A percentile compares a stretch with the other conserved stretches of the same genome.
phyloP scores from a whole-genome alignment of 2,797 vertebrate species.

The Myripristis jacobus region DNA sequence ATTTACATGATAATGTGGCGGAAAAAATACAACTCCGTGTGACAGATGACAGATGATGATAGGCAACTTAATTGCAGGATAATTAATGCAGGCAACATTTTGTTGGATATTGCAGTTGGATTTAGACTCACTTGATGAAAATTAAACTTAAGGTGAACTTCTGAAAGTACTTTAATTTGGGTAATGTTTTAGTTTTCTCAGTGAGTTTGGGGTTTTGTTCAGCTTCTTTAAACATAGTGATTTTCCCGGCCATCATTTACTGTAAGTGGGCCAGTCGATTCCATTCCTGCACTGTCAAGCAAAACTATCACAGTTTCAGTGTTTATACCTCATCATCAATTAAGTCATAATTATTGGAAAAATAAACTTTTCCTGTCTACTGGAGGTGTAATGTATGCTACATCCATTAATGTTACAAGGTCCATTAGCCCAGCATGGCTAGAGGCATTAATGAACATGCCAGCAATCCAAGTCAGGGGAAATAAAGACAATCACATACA shows the following conservation, averaged over 20 bases:
- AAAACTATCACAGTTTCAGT: not conserved
- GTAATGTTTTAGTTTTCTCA: too few species aligned
- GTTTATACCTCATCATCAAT: not conserved
- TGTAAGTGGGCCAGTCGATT: not conserved
- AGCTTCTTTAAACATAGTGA: too few species aligned
- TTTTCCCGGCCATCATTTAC: not conserved
- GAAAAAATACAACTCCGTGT: constrained; percentile 69
- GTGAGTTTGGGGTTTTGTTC: too few species aligned
- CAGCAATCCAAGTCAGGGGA: too few species aligned
- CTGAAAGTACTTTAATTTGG: too few species aligned
- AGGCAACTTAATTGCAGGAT: constrained; percentile 72
- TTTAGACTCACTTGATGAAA: constrained; percentile 11
- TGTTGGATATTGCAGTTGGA: constrained; percentile 24
- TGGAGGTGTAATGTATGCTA: too few species aligned
- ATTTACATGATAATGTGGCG: constrained; percentile 79
- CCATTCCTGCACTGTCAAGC: not conserved
- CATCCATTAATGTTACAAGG: not conserved
- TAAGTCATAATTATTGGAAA: not conserved
- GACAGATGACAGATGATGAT: constrained; percentile 78
- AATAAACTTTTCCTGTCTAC: not conserved
- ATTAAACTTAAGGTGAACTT: constrained; percentile 19
- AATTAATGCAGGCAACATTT: constrained; percentile 64
- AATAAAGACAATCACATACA: too few species aligned
- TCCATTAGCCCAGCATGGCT: not conserved
- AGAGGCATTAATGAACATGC: not conserved